Conservation (phyloP, 2,888 invertebrate genomes). For the Cyclophora punctaria region DNA sequence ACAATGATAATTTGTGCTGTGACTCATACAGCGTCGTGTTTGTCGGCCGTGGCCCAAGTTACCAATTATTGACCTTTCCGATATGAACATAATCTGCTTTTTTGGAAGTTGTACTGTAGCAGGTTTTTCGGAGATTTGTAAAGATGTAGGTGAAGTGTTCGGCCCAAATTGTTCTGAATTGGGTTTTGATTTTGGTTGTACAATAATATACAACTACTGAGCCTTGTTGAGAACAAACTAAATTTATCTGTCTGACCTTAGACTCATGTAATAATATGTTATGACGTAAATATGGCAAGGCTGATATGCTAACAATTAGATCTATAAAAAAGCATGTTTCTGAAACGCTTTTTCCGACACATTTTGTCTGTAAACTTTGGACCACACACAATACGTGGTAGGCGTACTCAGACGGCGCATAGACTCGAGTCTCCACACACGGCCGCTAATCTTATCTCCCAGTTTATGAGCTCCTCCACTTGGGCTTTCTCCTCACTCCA, state of each 20-base stretch:
- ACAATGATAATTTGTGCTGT: conserved; percentile 5
- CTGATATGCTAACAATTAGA: too few species aligned
- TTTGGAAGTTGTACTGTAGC: background rate
- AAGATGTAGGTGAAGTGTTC: too few species aligned
- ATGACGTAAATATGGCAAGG: too few species aligned
- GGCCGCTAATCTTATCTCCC: conserved; percentile 33
- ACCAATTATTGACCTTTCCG: background rate
- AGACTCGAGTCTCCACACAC: conserved; percentile 39
- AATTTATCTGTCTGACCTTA: too few species aligned
- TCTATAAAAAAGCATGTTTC: too few species aligned
- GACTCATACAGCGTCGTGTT: conserved; percentile 21
- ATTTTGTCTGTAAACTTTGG: conserved; percentile 11
- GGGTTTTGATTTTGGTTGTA: too few species aligned
- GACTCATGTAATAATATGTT: too few species aligned
- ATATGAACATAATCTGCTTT: background rate
- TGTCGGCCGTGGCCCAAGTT: conserved; percentile 15
- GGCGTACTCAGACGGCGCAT: conserved; percentile 29
- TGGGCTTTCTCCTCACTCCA: conserved; percentile 22
- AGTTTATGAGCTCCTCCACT: conserved; percentile 17
- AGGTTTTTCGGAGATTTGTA: background rate
- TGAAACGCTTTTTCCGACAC: too few species aligned
- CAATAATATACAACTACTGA: too few species aligned
- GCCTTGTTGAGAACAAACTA: too few species aligned
- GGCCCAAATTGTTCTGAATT: too few species aligned
- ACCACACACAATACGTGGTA: conserved; percentile 22